Evolutionary conservation across 2,888 invertebrate species (phyloP), one percentile per base, ranked within the genome.

Genomic region (Machimus atricapillus): DNA sequence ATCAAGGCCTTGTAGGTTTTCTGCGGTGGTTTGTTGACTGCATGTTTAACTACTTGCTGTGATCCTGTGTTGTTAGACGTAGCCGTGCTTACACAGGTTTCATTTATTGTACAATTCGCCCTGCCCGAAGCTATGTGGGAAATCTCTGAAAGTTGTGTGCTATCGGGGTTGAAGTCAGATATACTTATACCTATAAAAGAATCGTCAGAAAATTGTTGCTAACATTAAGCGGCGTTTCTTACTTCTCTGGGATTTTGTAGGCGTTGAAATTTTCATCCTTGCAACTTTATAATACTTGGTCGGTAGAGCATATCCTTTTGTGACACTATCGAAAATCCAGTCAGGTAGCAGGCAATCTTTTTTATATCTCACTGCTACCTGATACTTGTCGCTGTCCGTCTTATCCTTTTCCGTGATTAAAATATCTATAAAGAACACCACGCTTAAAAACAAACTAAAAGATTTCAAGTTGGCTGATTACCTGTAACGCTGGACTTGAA

Each of bases 281-380:
- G 94, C 92, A 0, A 95, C 93, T 85, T 94, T 93, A 90, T 95
- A 95, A 81, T 93, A 91, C 3, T 94, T 93, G 19, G 94, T 92
- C 0, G 96, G 95, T 66, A 96, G 89, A 0, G 96, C 95, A 88
- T 94, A 95, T 0, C 97, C 97, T 37, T 94, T 94, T 37, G 94
- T 93, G 0, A 96, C 93, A n/a, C 97, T 97, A 43, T 97, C 96
- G 86, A 94, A 94, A 58, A 98, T 93, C 98, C 98, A 98, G 2
- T 95, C 93, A 0, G 96, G 94, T 16, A 94, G 93, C 0, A 98
- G 95, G 90, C 97, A 97, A 31, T 92, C 92, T 87, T 93, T 93
- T 77, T 92, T 92, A 88, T 90, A 93, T 9, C 90, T 90, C 4
- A 92, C 89, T 0, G 92, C 92, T 6, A 92, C 92, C 66, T 91